These are phyloP conservation scores for Lucilia cuprina DNA, from an alignment of 1,140 invertebrate species.

Conservation along the genomic window DNA sequence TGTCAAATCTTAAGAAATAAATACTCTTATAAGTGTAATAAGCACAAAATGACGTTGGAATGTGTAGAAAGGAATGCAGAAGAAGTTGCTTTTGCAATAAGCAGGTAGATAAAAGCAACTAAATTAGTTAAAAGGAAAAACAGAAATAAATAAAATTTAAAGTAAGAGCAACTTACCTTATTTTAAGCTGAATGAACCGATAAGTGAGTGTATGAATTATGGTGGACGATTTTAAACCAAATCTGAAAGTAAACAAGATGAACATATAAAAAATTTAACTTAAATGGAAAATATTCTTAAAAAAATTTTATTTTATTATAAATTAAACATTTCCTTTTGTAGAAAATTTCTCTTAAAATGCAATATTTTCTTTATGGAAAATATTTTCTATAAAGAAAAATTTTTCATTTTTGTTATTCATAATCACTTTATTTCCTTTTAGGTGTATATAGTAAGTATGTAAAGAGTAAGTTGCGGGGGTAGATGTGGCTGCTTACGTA, in stretches of 20 bases:
- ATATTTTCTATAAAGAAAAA: too few relatives aligned
- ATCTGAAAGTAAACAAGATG: not conserved
- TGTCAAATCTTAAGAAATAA: conserved; percentile 32
- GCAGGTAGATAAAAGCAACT: not conserved
- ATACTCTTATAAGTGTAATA: conserved; percentile 32
- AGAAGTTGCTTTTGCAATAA: not conserved
- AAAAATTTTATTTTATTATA: too few relatives aligned
- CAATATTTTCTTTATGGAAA: too few relatives aligned
- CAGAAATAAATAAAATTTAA: not conserved
- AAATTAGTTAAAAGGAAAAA: conserved; percentile 14
- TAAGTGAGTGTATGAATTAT: not conserved
- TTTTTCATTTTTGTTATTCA: too few relatives aligned
- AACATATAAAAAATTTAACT: not conserved
- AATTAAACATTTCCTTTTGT: too few relatives aligned
- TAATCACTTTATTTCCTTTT: too few relatives aligned
- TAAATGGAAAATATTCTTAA: too few relatives aligned
- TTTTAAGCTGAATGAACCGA: not conserved
- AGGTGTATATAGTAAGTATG: too few relatives aligned
- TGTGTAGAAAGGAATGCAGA: not conserved
- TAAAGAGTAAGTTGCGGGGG: too few relatives aligned
- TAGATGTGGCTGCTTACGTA: not conserved
- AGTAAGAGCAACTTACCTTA: not conserved
- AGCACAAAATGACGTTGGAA: conserved; percentile 23
- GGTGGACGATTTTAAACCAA: not conserved
- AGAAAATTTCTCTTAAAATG: too few relatives aligned